Evolutionary conservation across 2,888 invertebrate genomes (phyloP), one percentile per base, ranked within the genome.

Genomic region (Tenthredo livida): DNA sequence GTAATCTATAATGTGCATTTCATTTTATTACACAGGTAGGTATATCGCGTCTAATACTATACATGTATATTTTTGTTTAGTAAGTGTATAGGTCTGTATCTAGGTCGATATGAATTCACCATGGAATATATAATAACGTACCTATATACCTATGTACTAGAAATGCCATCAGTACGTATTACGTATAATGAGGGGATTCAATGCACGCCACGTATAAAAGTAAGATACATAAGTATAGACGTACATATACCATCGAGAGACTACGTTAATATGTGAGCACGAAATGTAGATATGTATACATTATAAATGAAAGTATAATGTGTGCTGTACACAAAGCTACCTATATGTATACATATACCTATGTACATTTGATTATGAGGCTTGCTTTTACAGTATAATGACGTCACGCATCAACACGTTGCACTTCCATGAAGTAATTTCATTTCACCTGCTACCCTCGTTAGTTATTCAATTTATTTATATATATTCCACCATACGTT

Each of bases 391-490:
- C 37, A 15, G 25, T 25, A 25, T 29, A 17, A 77, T 78, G 78
- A 78, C 78, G 78, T 40, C 78, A 78, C 78, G 78, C 58, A 58
- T 58, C 78, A 61, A 58, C 58, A 40, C 58, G 78, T 33, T 61
- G 21, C 25, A 61, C 4, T 80, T 80, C 40, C 61, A 17, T 61
- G 40, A 58, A 61, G 58, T 21, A 29, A 77, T 73, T 67, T 43
- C 43, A 43, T 43, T 40, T 73, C 73, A 43, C 43, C 43, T 15
- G 40, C 73, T 10, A 43, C 21, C 73, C 40, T 40, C 73, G 73
- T 40, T 29, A n/a, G 67, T 67, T 29, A 33, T 33, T 67, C 67
- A 67, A 67, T 67, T 67, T 67, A 67, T 67, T 33, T 33, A 7
- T 7, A 7, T 12, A 29, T 33, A 67, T 67, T 29, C 67, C 15